These are phyloP conservation scores for Xyliphius kryptos DNA, from an alignment of 2,113 vertebrate species.

Conservation along the genomic window DNA sequence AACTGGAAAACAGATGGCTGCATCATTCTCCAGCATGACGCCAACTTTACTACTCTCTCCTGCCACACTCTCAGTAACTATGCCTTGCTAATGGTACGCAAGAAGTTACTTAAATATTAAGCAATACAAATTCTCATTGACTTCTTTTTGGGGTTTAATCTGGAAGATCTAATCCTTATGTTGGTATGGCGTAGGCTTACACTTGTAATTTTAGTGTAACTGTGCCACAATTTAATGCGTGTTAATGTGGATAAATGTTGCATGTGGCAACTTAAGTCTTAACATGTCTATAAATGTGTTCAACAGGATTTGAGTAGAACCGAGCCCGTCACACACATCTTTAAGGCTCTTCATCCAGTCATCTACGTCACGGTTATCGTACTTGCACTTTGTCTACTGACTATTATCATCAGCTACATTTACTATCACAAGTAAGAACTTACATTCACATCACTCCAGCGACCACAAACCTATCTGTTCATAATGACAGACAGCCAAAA, in stretches of 20 bases:
- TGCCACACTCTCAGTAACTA: slow-evolving; percentile 89
- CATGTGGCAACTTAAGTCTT: not conserved
- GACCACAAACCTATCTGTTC: too few relatives aligned
- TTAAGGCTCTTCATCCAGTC: slow-evolving; percentile 82
- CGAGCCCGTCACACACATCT: slow-evolving; percentile 65
- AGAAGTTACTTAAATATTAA: not conserved
- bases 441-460: not conserved
- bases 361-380: slow-evolving; percentile 79
- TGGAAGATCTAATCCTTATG: too few relatives aligned
- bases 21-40: slow-evolving; percentile 77
- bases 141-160: too few relatives aligned
- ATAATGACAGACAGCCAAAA: not conserved
- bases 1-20: slow-evolving; percentile 90
- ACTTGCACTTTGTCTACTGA: slow-evolving; percentile 76
- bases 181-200: too few relatives aligned
- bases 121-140: too few relatives aligned
- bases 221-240: too few relatives aligned
- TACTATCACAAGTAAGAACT: slow-evolving; percentile 82
- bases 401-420: slow-evolving; percentile 79
- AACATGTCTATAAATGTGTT: slow-evolving; percentile 4
- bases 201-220: too few relatives aligned
- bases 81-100: slow-evolving; percentile 83
- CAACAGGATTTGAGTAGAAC: slow-evolving; percentile 79
- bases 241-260: too few relatives aligned
- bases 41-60: slow-evolving; percentile 88